Percentiles rank a stretch among this genome's conserved stretches.
phyloP scores from a whole-genome alignment of 2,113 vertebrate species.

The Piaya cayana region DNA sequence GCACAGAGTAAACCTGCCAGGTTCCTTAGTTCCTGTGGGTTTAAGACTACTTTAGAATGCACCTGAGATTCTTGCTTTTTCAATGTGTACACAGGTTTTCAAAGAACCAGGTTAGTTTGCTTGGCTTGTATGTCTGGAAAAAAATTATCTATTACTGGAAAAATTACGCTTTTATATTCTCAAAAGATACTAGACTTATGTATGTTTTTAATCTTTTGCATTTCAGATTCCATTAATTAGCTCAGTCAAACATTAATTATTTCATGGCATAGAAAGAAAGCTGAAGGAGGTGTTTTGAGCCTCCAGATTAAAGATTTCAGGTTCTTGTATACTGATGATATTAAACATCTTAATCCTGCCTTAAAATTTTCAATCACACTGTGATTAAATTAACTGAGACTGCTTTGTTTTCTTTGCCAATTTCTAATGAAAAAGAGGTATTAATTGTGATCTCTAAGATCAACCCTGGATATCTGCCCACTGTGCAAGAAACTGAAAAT shows the following conservation, averaged over 20 bases:
- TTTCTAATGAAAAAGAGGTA: neutral
- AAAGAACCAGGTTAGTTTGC: rapidly evolving
- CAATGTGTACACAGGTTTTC: neutral
- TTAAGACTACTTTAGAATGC: neutral
- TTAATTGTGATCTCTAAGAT: neutral
- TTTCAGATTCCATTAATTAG: neutral
- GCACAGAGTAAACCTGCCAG: neutral
- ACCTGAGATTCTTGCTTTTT: neutral
- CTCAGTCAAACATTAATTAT: neutral
- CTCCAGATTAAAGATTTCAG: neutral
- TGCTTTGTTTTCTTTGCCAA: neutral
- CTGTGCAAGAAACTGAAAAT: neutral
- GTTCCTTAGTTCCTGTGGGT: neutral
- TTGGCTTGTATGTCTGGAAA: neutral
- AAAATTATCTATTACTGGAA: neutral
- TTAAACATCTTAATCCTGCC: neutral
- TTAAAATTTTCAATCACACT: neutral
- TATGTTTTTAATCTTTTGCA: neutral
- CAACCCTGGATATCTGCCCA: neutral
- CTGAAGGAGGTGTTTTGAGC: neutral
- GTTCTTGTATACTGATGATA: neutral
- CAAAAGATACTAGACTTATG: neutral
- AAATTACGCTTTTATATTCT: neutral
- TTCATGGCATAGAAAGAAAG: neutral
- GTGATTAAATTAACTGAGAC: neutral